Percentiles rank a stretch among this genome's conserved stretches.
Conservation (phyloP, 2,113 vertebrate genomes). For the Eclectus roratus region DNA sequence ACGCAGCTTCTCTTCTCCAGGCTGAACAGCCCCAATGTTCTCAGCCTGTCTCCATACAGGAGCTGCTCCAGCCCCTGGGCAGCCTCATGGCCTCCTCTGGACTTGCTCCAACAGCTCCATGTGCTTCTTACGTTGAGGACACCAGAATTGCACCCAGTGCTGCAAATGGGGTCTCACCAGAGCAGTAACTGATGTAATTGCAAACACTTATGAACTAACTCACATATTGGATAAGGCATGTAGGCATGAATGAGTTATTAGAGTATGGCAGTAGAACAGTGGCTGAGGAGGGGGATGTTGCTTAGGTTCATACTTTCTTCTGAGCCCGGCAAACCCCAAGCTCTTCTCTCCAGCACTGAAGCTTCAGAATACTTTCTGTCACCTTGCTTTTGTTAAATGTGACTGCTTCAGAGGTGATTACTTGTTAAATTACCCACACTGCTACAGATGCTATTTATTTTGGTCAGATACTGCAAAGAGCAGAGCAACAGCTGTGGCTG, state of each 20-base stretch:
- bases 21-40: too few relatives aligned
- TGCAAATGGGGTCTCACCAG: neutral
- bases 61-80: too few relatives aligned
- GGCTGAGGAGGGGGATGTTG: neutral
- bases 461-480: constrained; percentile 56
- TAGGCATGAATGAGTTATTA: neutral
- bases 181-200: too few relatives aligned
- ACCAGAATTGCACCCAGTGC: neutral
- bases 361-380: neutral
- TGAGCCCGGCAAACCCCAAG: neutral
- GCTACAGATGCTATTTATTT: constrained; percentile 62
- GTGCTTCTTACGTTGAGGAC: neutral
- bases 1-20: too few relatives aligned
- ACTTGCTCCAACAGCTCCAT: too few relatives aligned
- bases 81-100: too few relatives aligned
- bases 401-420: neutral
- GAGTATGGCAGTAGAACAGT: neutral
- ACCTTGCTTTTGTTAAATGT: neutral
- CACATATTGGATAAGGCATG: neutral
- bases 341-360: neutral
- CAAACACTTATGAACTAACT: neutral
- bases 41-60: too few relatives aligned
- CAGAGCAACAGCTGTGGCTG: constrained; percentile 64
- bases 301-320: neutral
- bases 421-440: neutral